A percentile compares a stretch with the other conserved stretches of the same genome.
Evolutionary conservation across 2,797 vertebrate genomes (phyloP).

Genomic region (Coluber constrictor): DNA sequence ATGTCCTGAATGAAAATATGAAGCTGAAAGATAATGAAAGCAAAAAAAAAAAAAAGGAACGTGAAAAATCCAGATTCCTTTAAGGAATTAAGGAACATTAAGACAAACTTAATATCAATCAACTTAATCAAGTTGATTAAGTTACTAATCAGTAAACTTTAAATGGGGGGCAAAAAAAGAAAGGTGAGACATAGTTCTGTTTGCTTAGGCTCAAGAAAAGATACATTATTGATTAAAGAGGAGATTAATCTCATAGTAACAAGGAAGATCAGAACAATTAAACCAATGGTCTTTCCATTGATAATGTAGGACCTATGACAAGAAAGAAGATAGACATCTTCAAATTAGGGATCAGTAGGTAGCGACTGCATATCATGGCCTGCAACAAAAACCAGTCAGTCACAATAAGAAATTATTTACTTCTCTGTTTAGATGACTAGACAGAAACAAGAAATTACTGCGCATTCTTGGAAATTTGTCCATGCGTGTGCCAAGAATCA

Average conservation of each 20-base stretch:
- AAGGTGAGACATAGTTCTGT: background rate
- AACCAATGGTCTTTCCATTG: background rate
- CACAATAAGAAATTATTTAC: background rate
- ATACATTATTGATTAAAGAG: background rate
- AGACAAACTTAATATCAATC: background rate
- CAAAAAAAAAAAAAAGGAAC: background rate
- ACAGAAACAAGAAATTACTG: background rate
- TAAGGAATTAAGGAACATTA: background rate
- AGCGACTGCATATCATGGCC: background rate
- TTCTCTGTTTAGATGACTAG: background rate
- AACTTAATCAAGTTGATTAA: background rate
- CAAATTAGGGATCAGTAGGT: background rate
- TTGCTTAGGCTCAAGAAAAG: background rate
- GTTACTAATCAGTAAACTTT: background rate
- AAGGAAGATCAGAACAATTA: background rate
- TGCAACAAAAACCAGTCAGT: background rate
- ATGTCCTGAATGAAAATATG: background rate
- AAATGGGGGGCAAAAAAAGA: background rate
- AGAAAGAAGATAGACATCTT: background rate
- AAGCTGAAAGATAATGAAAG: background rate
- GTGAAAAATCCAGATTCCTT: background rate
- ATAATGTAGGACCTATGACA: background rate
- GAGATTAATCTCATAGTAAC: background rate
- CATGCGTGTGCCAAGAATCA: background rate
- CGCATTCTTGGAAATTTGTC: background rate